Conservation (phyloP, 2,113 vertebrate species). For the Bujurquina vittata region DNA sequence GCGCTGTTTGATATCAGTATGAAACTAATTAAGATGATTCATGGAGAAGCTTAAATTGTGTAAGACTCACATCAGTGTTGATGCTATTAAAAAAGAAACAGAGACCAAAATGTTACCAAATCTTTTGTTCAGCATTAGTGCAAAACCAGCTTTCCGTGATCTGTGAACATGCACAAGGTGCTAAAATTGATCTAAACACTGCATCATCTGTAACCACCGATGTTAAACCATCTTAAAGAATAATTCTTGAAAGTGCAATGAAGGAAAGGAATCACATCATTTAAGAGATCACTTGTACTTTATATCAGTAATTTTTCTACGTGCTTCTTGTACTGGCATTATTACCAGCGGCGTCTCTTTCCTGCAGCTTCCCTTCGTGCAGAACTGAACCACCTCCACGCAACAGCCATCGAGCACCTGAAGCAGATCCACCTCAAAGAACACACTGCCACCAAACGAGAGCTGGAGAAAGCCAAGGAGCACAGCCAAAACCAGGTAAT, state of each 20-base stretch:
- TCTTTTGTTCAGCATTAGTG: no score
- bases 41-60: background rate
- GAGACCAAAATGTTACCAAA: no score
- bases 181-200: background rate
- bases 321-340: background rate
- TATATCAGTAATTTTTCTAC: background rate
- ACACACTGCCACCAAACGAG: constrained; percentile 82
- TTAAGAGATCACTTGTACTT: background rate
- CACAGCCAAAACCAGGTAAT: constrained; percentile 87
- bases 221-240: background rate
- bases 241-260: accelerated
- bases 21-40: background rate
- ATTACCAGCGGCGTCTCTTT: background rate
- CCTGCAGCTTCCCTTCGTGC: constrained; percentile 90
- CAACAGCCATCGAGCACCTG: constrained; percentile 89
- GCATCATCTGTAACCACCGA: background rate
- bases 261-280: background rate
- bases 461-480: constrained; percentile 89
- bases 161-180: background rate
- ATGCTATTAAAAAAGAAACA: no score
- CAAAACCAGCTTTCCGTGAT: background rate
- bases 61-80: no score
- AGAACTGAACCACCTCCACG: constrained; percentile 95
- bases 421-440: constrained; percentile 92
- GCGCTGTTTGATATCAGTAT: background rate